Evolutionary conservation across 2,888 invertebrate species (phyloP).

Genomic region (Autographa pulchrina): DNA sequence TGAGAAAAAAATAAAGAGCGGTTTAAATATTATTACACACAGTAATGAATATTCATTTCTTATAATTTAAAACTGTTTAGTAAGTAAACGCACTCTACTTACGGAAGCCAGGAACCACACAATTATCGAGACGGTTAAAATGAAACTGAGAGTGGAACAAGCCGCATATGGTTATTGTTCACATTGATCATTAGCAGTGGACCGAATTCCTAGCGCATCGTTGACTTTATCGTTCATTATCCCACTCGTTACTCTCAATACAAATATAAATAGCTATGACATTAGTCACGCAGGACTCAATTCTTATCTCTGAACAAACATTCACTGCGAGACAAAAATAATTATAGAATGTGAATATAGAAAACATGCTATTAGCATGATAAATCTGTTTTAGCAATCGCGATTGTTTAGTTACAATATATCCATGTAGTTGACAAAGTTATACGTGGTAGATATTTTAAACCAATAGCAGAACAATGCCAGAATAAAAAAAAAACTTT

Average conservation of each 20-base stretch:
- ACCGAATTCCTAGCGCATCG: slow-evolving; percentile 78
- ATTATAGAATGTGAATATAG: slow-evolving; percentile 36
- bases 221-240: slow-evolving; percentile 78
- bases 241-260: slow-evolving; percentile 74
- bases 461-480: neutral
- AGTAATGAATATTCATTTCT: slow-evolving; percentile 10
- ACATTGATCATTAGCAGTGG: slow-evolving; percentile 72
- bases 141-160: slow-evolving; percentile 72
- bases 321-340: slow-evolving; percentile 68
- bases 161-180: slow-evolving; percentile 65
- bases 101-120: slow-evolving; percentile 41
- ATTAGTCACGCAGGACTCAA: slow-evolving; percentile 78
- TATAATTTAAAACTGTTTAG: neutral
- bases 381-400: neutral
- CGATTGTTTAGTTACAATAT: neutral
- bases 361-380: neutral
- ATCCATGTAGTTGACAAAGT: neutral
- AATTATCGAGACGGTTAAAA: slow-evolving; percentile 61
- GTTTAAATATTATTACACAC: neutral
- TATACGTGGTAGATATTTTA: neutral
- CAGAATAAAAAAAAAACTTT: slow-evolving; percentile 21
- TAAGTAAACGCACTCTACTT: slow-evolving; percentile 30
- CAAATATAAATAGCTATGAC: slow-evolving; percentile 77
- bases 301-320: slow-evolving; percentile 75
- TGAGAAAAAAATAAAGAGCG: slow-evolving; percentile 25